Conservation (phyloP, 2,113 vertebrate genomes). For the zebrafish (Danio rerio) region GRCz12tu NC_133184.1:37012501-37013000, state of each 20-base stretch:
- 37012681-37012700: constrained; percentile 32
- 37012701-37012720: constrained; percentile 44
- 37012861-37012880: constrained; percentile 22
- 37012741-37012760: constrained; percentile 29
- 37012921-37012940: constrained; percentile 3
- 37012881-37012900: background rate
- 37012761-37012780: constrained; percentile 52
- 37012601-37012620: constrained; percentile 21
- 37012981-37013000: background rate
- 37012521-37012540: constrained; percentile 97
- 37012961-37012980: background rate
- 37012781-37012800: constrained; percentile 31
- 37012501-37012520: constrained; percentile 99
- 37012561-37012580: constrained; percentile 78
- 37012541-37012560: constrained; percentile 98
- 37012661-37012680: constrained; percentile 33
- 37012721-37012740: constrained; percentile 37
- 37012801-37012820: constrained; percentile 11
- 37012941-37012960: background rate
- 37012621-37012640: constrained; percentile 33
- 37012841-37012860: constrained; percentile 36
- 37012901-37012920: background rate
- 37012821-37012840: constrained; percentile 12
- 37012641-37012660: constrained; percentile 34
- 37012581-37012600: constrained; percentile 54